phyloP scores from a whole-genome alignment of 2,888 invertebrate species.

The Synergus laeviventris region DNA sequence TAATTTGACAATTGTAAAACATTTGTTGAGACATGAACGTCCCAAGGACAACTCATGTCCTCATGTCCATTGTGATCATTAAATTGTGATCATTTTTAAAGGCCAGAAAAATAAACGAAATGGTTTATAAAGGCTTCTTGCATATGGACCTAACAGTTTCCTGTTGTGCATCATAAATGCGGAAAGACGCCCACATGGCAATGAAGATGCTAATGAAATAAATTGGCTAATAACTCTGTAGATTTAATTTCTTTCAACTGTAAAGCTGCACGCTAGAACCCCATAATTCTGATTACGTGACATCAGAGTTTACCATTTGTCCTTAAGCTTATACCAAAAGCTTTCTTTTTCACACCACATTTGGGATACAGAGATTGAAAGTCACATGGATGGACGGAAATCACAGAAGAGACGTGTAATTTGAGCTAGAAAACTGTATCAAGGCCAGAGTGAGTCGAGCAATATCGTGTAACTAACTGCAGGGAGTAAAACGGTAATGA shows the following conservation, averaged over 20 bases:
- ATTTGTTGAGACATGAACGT: too few species aligned
- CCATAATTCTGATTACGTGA: too few species aligned
- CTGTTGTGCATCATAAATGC: constrained; percentile 25
- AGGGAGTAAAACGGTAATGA: constrained; percentile 33
- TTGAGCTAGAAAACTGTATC: constrained; percentile 16
- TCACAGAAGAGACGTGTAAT: not conserved
- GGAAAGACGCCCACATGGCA: constrained; percentile 35
- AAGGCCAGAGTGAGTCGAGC: constrained; percentile 33
- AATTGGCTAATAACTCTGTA: constrained; percentile 15
- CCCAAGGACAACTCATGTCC: too few species aligned
- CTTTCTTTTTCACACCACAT: not conserved
- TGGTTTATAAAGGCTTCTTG: not conserved
- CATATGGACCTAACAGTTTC: not conserved
- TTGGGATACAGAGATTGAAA: not conserved
- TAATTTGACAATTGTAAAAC: too few species aligned
- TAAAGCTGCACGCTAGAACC: not conserved
- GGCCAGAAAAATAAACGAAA: constrained; percentile 15
- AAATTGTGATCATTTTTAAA: not conserved
- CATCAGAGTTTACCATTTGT: too few species aligned
- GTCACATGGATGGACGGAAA: not conserved
- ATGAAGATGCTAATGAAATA: constrained; percentile 29
- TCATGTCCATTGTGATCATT: too few species aligned
- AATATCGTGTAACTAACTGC: constrained; percentile 35
- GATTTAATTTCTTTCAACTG: not conserved
- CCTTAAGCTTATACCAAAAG: too few species aligned